Evolutionary conservation across 2,797 vertebrate genomes (phyloP).

Genomic region (Leptatherina wallacei): DNA sequence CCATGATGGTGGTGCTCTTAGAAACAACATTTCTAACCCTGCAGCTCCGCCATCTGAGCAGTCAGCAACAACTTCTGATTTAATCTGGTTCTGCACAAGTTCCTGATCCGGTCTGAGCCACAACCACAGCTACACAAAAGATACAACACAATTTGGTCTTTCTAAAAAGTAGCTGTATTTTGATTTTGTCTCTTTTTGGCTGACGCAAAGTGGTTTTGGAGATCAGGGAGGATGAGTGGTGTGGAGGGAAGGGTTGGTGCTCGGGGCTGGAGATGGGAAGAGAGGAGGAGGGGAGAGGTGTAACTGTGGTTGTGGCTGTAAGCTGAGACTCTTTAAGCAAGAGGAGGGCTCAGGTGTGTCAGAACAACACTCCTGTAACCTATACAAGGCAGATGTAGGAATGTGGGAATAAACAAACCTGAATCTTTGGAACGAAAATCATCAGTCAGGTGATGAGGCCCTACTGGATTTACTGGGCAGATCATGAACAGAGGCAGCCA

Average conservation of each 20-base stretch:
- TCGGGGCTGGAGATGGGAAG: slow-evolving; percentile 16
- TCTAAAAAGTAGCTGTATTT: slow-evolving; percentile 85
- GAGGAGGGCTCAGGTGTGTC: slow-evolving; percentile 4
- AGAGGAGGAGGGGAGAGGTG: slow-evolving; percentile 7
- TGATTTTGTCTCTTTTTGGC: slow-evolving; percentile 80
- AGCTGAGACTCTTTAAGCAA: slow-evolving; percentile 33
- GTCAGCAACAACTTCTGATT: neutral
- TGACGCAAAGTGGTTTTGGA: slow-evolving; percentile 78
- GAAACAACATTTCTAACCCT: neutral
- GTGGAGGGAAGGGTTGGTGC: slow-evolving; percentile 9
- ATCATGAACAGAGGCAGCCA: no score
- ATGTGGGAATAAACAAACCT: neutral
- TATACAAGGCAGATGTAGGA: neutral
- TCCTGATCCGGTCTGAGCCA: slow-evolving; percentile 10
- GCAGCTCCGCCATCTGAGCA: neutral
- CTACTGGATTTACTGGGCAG: no score
- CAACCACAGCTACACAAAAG: slow-evolving; percentile 63
- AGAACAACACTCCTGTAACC: neutral
- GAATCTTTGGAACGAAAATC: neutral
- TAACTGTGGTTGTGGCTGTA: slow-evolving; percentile 53
- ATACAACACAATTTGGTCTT: slow-evolving; percentile 84
- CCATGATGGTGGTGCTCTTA: no score
- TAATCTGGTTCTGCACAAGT: neutral
- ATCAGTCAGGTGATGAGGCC: no score
- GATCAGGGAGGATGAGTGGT: slow-evolving; percentile 15